A percentile compares a stretch with the other conserved stretches of the same genome.
Evolutionary conservation across 2,797 vertebrate species (phyloP).

Genomic region (Ptychobarbus kaznakovi): DNA sequence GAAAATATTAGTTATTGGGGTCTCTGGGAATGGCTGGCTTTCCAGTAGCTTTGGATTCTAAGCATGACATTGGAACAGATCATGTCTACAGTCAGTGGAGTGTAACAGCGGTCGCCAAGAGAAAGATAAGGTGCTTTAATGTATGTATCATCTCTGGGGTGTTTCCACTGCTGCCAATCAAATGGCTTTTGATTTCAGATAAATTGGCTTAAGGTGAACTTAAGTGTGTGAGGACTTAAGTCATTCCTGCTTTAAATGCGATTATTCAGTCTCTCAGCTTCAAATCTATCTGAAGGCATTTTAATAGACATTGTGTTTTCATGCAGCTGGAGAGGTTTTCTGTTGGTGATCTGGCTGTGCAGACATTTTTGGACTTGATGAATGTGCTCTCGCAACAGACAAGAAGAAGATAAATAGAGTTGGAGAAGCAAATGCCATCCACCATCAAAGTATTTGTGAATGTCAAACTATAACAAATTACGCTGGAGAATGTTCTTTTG

Average conservation of each 20-base stretch:
- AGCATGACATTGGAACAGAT: slow-evolving; percentile 10
- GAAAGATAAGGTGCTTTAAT: slow-evolving; percentile 64
- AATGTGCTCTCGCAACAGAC: slow-evolving; percentile 8
- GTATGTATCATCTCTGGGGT: slow-evolving; percentile 67
- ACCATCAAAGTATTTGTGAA: slow-evolving; percentile 23
- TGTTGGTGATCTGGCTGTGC: not conserved
- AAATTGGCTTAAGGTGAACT: slow-evolving; percentile 81
- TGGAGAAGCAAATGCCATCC: slow-evolving; percentile 9
- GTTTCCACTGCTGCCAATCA: slow-evolving; percentile 75
- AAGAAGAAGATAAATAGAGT: slow-evolving; percentile 3
- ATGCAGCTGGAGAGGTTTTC: slow-evolving; percentile 19
- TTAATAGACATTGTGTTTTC: slow-evolving; percentile 66
- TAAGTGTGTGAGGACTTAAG: slow-evolving; percentile 77
- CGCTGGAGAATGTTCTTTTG: not conserved
- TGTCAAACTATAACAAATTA: not conserved
- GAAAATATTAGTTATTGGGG: slow-evolving; percentile 47
- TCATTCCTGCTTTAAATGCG: slow-evolving; percentile 77
- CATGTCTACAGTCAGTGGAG: slow-evolving; percentile 58
- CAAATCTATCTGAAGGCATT: slow-evolving; percentile 72
- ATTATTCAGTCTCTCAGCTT: slow-evolving; percentile 75
- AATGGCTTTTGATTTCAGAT: slow-evolving; percentile 77
- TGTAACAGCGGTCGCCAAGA: slow-evolving; percentile 59
- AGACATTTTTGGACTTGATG: slow-evolving; percentile 9
- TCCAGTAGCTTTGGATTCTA: slow-evolving; percentile 36
- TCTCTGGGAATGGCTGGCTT: not conserved